Evolutionary conservation across 2,113 vertebrate genomes (phyloP), one percentile per base, ranked within the genome.

Genomic region (Pterocles orientalis): DNA sequence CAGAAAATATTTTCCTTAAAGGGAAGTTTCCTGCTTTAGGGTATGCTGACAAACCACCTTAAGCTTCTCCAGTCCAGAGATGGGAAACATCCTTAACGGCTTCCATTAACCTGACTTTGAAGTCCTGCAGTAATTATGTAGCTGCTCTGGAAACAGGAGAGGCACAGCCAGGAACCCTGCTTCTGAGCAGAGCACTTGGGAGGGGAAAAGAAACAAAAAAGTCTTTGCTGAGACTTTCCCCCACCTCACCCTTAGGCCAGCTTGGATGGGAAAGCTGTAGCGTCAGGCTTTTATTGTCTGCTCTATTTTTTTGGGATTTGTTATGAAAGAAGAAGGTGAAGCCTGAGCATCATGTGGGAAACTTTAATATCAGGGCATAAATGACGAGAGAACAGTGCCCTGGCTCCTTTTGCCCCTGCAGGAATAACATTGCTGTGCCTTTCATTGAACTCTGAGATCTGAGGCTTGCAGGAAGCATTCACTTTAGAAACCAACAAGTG

Each of bases 71-170:
- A 71, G 54, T 50, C 34, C 71, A 86, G 88, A 88, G 68, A 86
- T 12, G 60, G 82, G 86, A 97, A 88, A 95, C 95, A 92, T 81
- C 95, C 94, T 93, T 88, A 95, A 90, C 29, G 47, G 91, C 80
- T 96, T 93, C 92, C 60, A 0, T 43, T 73, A 94, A 88, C 58
- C 54, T 81, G 25, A 7, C 92, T 93, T 90, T 97, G 95, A 96
- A 95, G 92, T 81, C 18, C 31, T 88, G 76, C 54, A 70, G 80
- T 17, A 88, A 83, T 88, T 95, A 76, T 77, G 34, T 34, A 94
- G 88, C 41, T 81, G 88, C 94, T 96, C 71, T 95, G 96, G 80
- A 86, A 97, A 92, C 54, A 86, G 64, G 57, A 70, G 82, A 62
- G 86, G 31, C 21, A 3, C 29, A 54, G 90, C 88, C 72, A 83